Evolutionary conservation across 2,888 invertebrate species (phyloP), one percentile per base, ranked within the genome.

Genomic region (Agrotis ipsilon): DNA sequence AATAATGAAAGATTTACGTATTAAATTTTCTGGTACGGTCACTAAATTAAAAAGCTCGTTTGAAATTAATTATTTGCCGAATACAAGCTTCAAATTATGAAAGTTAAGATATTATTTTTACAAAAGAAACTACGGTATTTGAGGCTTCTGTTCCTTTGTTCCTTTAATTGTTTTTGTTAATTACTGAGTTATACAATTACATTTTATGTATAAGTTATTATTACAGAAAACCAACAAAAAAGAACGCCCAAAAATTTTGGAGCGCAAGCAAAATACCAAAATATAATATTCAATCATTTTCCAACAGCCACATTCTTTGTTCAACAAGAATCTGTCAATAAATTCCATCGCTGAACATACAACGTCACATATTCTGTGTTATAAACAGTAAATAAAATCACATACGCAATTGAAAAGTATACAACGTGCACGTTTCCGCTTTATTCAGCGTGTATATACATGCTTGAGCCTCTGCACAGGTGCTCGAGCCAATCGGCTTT

Each of bases 371-470:
- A 58, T 65, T 32, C 55, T 48, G 39, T n/a, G 62, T 69, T 70
- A 77, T 77, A 73, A 80, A 65, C 63, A 16, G 58, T 54, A 49
- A 79, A 61, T 63, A 66, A 68, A 64, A 57, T 16, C 55, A 64
- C 21, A 45, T 46, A 54, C 49, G 59, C 69, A 58, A 62, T 66
- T 51, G 32, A 43, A 52, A 45, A 64, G n/a, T 68, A 59, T 59
- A 77, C 54, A 54, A 49, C 62, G 32, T 49, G 7, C 81, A 61
- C 72, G 78, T 82, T 83, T 81, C 68, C 66, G 82, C 79, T 83
- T 82, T 83, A 85, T 85, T 78, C 85, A 80, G 46, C 58, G 63
- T 73, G 58, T 61, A 63, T 39, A 32, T 60, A 63, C 51, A 63
- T 57, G 64, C 68, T 67, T 61, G 68, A 61, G 68, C 68, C 78